Base-by-base conservation (phyloP, 1,140 invertebrate species). In the Sogatella furcifera region DNA sequence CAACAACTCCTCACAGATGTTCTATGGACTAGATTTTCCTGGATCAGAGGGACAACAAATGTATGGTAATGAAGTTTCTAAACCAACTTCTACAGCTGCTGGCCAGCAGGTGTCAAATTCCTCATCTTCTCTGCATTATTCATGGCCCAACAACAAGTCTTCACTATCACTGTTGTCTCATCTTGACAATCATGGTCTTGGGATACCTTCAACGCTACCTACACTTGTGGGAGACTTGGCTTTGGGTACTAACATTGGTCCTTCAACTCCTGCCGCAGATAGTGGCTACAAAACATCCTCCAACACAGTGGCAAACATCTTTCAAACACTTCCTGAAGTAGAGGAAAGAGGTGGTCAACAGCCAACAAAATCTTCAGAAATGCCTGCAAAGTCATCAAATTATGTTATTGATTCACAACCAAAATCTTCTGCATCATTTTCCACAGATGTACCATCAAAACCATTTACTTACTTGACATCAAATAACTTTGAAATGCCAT, bases 191-290 rank as follows among this genome's bases (percentile, higher is more conserved):
- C 64, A 63, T 60, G 62, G 62, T 58, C 57, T 69, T 52, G 57
- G 66, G 24, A 66, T 69, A 15, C 70, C 70, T 11, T 71, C 69
- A 10, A 71, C 70, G 28, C 55, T 72, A 22, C 71, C 71, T 1
- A 71, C 71, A n/a, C 60, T 72, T 19, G 66, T 71, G 49, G 70
- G 71, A 19, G 71, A 72, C 65, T 61, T 72, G 24, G 71, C 71
- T 41, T 61, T 72, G 11, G 69, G 70, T 24, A 70, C 69, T 10
- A 65, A 65, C 57, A 62, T 59, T 8, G 59, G 57, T 49, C 65
- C 58, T 15, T 43, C 60, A n/a, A 59, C 64, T 53, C 62, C 64
- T 19, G 52, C 58, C 13, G 62, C 15, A 8, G 15, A 49, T 17
- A 6, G 34, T 10, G 34, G 11, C 34, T 38, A 5, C 34, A 38